Base-by-base conservation (phyloP, 2,797 vertebrate genomes). In the Garrulus glandarius region DNA sequence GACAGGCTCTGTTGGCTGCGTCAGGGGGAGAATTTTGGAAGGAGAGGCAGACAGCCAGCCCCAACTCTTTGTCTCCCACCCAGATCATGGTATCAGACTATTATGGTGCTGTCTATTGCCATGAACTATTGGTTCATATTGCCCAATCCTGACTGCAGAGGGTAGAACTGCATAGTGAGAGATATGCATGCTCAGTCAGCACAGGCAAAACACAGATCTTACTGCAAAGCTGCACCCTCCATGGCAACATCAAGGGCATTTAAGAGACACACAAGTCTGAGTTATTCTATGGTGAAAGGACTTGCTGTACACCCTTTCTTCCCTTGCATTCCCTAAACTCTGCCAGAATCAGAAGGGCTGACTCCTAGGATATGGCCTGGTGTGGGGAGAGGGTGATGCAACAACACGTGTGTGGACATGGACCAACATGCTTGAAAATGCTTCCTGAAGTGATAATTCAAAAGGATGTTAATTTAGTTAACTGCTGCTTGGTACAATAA, bases 351-450 rank as follows among this genome's bases (percentile, higher is more conserved):
- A 74, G 78, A 87, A 89, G 56, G 19, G 7, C 57, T 86, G 55
- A n/a, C 19, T 87, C 37, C 49, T 44, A 50, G 53, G 32, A 41
- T 87, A 19, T 29, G 86, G 21, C 30, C 34, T 82, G 63, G 27
- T 79, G 57, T 70, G 32, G 27, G 71, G 55, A 75, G 34, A 79
- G 30, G 15, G 57, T 68, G 27, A 69, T 1, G 3, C n/a, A 72
- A 55, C 27, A 61, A 30, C 1, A 0, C 1, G 0, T 2, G 3
- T 68, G 43, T 5, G 26, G 69, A 49, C 15, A 6, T 34, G 43
- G 79, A 49, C 41, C 0, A 0, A 19, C 4, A 0, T 85, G 64
- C 34, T 49, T 44, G 79, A 69, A 69, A 60, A 20, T 92, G 71
- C 41, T 80, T 91, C 41, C 34, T 83, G 75, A 79, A 85, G 87